These are phyloP conservation scores for Gallinago solitaria DNA, from an alignment of 2,797 vertebrate genomes.

Conservation along the genomic window DNA sequence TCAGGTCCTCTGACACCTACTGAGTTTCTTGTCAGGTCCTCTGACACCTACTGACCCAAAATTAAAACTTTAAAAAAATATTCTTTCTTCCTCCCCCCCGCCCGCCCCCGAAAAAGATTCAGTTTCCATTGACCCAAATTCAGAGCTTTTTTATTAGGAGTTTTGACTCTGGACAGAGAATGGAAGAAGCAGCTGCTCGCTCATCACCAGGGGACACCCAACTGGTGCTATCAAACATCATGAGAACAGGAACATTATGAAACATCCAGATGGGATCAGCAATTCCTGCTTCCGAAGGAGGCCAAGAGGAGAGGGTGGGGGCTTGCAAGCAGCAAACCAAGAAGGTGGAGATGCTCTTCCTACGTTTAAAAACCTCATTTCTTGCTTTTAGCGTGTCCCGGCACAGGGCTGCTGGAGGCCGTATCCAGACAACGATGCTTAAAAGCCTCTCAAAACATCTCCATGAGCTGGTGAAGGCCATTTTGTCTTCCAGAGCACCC, in stretches of 20 bases:
- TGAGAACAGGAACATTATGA: background rate
- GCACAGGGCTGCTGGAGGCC: background rate
- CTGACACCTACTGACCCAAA: conserved; percentile 20
- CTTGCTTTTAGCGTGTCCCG: background rate
- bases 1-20: background rate
- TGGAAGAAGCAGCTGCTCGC: background rate
- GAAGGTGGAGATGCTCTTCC: background rate
- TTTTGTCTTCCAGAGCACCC: background rate
- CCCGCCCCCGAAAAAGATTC: background rate
- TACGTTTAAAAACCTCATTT: background rate
- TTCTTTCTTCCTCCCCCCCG: too few relatives aligned
- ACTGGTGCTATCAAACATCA: too few relatives aligned
- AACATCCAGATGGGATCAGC: background rate
- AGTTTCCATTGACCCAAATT: background rate
- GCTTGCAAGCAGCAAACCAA: background rate
- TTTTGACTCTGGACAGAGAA: background rate
- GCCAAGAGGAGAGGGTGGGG: background rate
- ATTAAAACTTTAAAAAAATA: background rate
- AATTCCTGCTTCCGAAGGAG: background rate
- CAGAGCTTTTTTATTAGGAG: background rate
- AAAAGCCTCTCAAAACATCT: background rate
- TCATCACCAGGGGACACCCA: background rate
- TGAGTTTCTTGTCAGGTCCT: background rate
- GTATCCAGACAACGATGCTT: background rate
- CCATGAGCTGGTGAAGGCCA: background rate